phyloP scores from a whole-genome alignment of 2,888 invertebrate species.

The Petrophora chlorosata region DNA sequence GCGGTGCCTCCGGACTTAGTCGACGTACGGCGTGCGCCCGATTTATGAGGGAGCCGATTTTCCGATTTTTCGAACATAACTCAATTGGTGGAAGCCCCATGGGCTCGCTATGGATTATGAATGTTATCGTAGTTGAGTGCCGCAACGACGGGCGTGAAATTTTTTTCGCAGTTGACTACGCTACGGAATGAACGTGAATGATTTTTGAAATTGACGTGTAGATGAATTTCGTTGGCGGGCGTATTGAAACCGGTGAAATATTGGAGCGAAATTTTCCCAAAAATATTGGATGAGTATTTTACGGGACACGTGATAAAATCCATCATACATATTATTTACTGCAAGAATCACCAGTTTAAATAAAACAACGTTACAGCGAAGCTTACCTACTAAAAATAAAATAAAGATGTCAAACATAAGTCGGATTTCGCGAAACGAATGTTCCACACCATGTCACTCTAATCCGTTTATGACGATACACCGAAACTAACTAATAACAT shows the following conservation, averaged over 20 bases:
- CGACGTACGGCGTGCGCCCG: constrained; percentile 36
- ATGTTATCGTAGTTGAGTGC: constrained; percentile 57
- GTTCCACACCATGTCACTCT: too few species aligned
- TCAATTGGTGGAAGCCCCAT: constrained; percentile 59
- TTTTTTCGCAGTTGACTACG: constrained; percentile 36
- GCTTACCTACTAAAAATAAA: too few species aligned
- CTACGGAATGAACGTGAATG: constrained; percentile 16
- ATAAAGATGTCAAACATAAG: too few species aligned
- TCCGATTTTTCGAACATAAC: constrained; percentile 61
- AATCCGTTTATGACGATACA: too few species aligned
- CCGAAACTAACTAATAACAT: too few species aligned
- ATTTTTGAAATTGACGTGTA: constrained; percentile 19
- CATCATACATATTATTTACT: too few species aligned
- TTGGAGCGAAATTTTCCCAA: neutral
- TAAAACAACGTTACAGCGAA: too few species aligned
- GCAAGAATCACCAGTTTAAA: too few species aligned
- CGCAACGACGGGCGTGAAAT: constrained; percentile 44
- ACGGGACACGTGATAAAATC: too few species aligned
- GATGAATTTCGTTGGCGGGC: constrained; percentile 2
- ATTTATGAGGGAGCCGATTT: constrained; percentile 62
- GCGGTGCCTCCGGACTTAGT: constrained; percentile 40
- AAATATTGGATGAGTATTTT: too few species aligned
- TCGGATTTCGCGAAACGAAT: too few species aligned
- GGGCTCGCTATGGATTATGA: constrained; percentile 61
- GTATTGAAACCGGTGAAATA: neutral